These are phyloP conservation scores for Cherax quadricarinatus DNA, from an alignment of 1,140 invertebrate genomes.

Conservation along the genomic window DNA sequence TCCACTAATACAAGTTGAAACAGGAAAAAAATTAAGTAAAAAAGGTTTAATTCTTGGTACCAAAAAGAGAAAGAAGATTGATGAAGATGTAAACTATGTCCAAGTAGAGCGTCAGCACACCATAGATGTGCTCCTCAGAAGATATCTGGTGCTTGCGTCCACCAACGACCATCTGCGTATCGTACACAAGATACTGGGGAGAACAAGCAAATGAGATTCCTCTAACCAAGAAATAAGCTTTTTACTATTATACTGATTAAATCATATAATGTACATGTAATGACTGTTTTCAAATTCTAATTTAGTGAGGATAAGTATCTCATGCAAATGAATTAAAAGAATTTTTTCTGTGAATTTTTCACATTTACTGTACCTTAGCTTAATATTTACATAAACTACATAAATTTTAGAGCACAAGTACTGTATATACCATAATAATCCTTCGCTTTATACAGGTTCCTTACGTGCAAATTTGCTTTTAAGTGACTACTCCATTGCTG, in stretches of 20 bases:
- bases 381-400: neutral
- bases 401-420: too few species aligned
- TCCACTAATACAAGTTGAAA: neutral
- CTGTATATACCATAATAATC: too few species aligned
- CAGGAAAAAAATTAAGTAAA: neutral
- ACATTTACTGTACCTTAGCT: neutral
- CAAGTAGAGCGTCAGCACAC: constrained; percentile 81
- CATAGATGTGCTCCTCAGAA: constrained; percentile 83
- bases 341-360: neutral
- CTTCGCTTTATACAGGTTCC: too few species aligned
- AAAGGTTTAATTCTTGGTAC: constrained; percentile 65
- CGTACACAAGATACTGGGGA: constrained; percentile 82
- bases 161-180: constrained; percentile 84
- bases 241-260: neutral
- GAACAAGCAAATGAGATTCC: constrained; percentile 52
- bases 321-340: neutral
- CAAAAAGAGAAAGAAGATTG: constrained; percentile 80
- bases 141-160: constrained; percentile 81
- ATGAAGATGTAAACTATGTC: constrained; percentile 83
- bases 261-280: neutral
- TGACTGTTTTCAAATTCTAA: neutral
- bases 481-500: too few species aligned
- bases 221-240: neutral
- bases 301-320: neutral
- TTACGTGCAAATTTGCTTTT: too few species aligned